Conservation (phyloP, 2,797 vertebrate genomes). For the Brachyalestes nurse region DNA sequence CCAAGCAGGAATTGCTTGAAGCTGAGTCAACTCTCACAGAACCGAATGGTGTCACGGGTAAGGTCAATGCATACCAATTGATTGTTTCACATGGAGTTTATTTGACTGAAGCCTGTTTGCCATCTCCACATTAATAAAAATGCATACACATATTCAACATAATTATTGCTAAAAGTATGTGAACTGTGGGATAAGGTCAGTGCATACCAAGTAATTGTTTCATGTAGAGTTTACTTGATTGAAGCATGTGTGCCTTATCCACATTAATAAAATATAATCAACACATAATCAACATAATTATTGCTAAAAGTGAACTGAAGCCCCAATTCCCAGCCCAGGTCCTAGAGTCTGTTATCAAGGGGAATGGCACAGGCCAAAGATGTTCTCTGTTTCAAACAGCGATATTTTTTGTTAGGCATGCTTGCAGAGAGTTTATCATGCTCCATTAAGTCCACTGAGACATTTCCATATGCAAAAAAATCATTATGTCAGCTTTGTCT, state of each 20-base stretch:
- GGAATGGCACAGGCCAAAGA: too few relatives aligned
- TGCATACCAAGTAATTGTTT: background rate
- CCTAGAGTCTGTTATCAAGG: too few relatives aligned
- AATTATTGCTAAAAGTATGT: background rate
- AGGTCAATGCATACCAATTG: background rate
- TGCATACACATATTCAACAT: background rate
- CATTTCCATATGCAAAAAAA: too few relatives aligned
- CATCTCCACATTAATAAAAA: background rate
- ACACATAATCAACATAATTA: background rate
- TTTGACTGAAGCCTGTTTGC: background rate
- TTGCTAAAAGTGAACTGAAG: background rate
- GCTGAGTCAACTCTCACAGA: background rate
- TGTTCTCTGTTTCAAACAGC: too few relatives aligned
- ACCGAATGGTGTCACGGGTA: constrained; percentile 30
- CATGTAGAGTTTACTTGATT: background rate
- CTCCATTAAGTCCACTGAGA: too few relatives aligned
- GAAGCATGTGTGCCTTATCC: background rate
- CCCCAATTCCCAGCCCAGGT: too few relatives aligned
- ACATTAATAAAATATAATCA: background rate
- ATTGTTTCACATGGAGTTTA: background rate
- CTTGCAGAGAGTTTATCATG: too few relatives aligned
- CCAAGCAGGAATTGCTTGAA: constrained; percentile 18
- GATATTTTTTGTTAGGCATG: too few relatives aligned
- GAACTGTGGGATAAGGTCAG: constrained; percentile 21
- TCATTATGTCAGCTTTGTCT: too few relatives aligned